Base-by-base conservation (phyloP, 2,113 vertebrate species). In the Lanius collurio region DNA sequence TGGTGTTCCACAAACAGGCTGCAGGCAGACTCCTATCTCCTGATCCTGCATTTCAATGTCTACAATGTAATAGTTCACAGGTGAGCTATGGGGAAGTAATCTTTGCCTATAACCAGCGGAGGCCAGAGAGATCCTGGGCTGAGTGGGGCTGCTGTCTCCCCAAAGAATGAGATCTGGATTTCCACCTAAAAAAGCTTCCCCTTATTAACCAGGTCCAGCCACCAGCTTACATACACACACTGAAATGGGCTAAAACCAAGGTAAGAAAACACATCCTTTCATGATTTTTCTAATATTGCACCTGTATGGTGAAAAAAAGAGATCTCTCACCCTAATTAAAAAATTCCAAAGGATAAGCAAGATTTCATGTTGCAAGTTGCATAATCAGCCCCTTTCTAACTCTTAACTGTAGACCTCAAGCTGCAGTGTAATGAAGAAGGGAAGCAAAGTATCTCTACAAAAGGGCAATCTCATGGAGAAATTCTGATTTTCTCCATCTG, bases 211-310 rank as follows among this genome's bases (percentile, higher is more conserved):
- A 65, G 22, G 41, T 70, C 33, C 27, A 46, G 30, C 5, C 39
- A 73, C 11, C 33, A 88, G 44, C 31, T 63, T 37, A 52, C 0
- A 1, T 6, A 70, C 2, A n/a, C 2, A 0, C 21, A 60, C 3
- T 42, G 60, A 75, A 56, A 64, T 9, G 16, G 20, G 31, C 30
- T 74, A 83, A 81, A 79, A 30, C 24, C n/a, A 31, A 69, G 11
- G 18, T 11, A 30, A 55, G 22, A 68, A 75, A 87, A 87, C 7
- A 37, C 8, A 63, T 19, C 9, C 14, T 13, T 20, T 3, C 0
- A 15, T 37, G 22, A 26, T 44, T 81, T 42, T 76, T 65, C 33
- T 37, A n/a, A 35, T 76, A 21, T 42, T 74, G 6, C 19, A 78
- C 9, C 33, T 17, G 6, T 47, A 41, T 4, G 33, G 27, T 18